Evolutionary conservation across 37 sponge, comb jelly and placozoan genomes (phyloP).

Genomic region (Eunapius fragilis): DNA sequence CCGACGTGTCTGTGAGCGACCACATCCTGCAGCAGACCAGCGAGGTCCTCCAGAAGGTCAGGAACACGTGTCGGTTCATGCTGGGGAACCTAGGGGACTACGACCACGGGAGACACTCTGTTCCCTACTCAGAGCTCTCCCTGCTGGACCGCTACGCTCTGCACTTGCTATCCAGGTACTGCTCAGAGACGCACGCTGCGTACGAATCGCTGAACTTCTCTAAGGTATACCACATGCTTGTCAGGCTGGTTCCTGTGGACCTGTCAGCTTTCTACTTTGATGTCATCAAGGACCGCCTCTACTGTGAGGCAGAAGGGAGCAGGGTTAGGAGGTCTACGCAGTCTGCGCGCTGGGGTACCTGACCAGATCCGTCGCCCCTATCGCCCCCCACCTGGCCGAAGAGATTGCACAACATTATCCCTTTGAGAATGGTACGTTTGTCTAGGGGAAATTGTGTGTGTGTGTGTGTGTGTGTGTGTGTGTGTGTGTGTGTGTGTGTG

Average conservation of each 20-base stretch:
- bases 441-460: neutral
- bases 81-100: conserved; percentile 79
- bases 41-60: conserved; percentile 67
- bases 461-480: neutral
- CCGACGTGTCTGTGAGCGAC: conserved; percentile 70
- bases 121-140: conserved; percentile 51
- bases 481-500: neutral
- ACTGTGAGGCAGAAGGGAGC: conserved; percentile 52
- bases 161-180: conserved; percentile 58
- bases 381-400: conserved; percentile 87
- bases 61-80: conserved; percentile 83
- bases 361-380: conserved; percentile 71
- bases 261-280: conserved; percentile 87
- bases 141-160: conserved; percentile 73
- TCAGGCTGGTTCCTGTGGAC: conserved; percentile 40
- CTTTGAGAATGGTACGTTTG: conserved; percentile 6
- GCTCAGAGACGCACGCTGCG: conserved; percentile 22
- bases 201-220: conserved; percentile 71
- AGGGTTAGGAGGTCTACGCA: conserved; percentile 45
- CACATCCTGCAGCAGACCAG: conserved; percentile 60
- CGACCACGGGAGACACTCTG: conserved; percentile 28
- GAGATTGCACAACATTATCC: conserved; percentile 60
- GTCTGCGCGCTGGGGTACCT: conserved; percentile 52
- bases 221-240: conserved; percentile 25
- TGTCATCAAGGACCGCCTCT: conserved; percentile 80